Percentiles rank a stretch among this genome's conserved stretches.
Conservation (phyloP, 2,797 vertebrate species). For the Helarctos malayanus region DNA sequence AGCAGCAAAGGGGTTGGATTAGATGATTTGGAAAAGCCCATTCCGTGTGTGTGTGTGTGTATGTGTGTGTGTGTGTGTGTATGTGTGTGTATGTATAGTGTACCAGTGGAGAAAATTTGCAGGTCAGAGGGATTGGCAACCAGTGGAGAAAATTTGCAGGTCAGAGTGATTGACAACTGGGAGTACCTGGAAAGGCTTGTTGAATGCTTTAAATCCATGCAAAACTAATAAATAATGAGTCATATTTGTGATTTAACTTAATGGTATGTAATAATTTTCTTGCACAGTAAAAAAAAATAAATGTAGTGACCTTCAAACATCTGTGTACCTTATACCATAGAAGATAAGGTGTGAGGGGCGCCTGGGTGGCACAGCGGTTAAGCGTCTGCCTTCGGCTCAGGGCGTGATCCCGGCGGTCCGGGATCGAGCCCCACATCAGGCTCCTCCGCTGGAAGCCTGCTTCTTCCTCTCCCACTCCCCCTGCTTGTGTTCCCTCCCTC, state of each 20-base stretch:
- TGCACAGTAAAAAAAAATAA: neutral
- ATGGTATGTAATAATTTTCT: neutral
- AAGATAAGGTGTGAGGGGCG: neutral
- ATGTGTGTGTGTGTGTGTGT: neutral
- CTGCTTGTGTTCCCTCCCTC: too few relatives aligned
- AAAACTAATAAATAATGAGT: neutral
- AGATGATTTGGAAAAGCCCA: neutral
- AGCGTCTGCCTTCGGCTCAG: too few relatives aligned
- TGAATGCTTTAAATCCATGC: neutral
- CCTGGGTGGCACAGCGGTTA: too few relatives aligned
- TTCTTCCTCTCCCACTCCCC: too few relatives aligned
- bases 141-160: neutral
- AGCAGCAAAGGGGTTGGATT: neutral
- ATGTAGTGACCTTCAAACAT: neutral
- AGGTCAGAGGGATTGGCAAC: neutral
- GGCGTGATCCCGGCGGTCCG: too few relatives aligned
- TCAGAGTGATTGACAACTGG: neutral
- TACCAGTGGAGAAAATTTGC: neutral
- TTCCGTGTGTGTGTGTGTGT: neutral
- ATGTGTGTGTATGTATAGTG: neutral
- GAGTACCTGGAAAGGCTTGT: neutral
- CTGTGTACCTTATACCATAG: neutral
- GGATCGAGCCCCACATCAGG: too few relatives aligned
- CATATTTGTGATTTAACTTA: constrained; percentile 20
- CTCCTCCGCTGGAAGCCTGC: too few relatives aligned